Percentiles rank a stretch among this genome's conserved stretches.
Evolutionary conservation across 2,797 vertebrate genomes (phyloP).

Genomic region (Myotis pilosus): DNA sequence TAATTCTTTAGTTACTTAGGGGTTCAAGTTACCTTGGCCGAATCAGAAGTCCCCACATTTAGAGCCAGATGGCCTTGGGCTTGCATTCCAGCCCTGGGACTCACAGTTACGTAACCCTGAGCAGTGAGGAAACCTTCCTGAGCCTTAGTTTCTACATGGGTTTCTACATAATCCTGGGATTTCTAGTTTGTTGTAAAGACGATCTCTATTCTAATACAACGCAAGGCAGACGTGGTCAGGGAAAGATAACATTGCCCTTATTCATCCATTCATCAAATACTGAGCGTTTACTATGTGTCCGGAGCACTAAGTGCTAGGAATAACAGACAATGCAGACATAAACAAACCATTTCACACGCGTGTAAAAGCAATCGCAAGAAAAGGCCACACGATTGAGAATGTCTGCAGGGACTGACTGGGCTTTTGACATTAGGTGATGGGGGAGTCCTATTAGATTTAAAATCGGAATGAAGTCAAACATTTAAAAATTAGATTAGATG

Average conservation of each 20-base stretch:
- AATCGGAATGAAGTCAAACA: background rate
- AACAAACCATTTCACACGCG: background rate
- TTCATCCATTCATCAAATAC: background rate
- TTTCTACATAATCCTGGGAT: background rate
- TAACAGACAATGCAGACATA: background rate
- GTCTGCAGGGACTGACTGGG: background rate
- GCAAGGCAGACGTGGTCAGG: background rate
- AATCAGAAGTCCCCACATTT: background rate
- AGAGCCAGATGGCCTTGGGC: background rate
- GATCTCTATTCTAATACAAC: background rate
- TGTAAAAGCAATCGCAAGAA: background rate
- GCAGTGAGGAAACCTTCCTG: background rate
- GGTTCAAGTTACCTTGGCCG: background rate
- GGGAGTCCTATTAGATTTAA: background rate
- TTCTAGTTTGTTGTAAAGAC: background rate
- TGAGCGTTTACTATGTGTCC: background rate
- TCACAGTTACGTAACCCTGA: background rate
- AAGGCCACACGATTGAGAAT: background rate
- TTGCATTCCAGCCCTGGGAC: conserved; percentile 1
- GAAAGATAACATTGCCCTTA: background rate
- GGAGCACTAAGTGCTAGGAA: background rate
- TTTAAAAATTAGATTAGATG: background rate
- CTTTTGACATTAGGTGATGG: background rate
- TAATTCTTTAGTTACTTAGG: conserved; percentile 10
- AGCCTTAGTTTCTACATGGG: background rate